Evolutionary conservation across 2,888 invertebrate species (phyloP).

Genomic region (Cheilosia vulpina): DNA sequence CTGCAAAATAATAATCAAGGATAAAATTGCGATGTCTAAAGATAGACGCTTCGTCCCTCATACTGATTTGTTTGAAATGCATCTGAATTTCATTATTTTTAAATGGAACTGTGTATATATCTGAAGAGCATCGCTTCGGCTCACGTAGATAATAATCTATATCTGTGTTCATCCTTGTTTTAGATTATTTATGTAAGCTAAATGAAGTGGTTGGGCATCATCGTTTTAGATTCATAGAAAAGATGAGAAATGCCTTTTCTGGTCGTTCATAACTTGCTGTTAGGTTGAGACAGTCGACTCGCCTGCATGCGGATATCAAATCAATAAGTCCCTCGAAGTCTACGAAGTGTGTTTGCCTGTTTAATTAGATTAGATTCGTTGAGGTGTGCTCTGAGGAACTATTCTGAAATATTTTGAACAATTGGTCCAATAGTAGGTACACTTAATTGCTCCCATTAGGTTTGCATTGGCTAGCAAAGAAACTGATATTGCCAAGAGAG

Average conservation of each 20-base stretch:
- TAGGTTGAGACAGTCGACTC: not conserved
- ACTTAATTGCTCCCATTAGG: too few species aligned
- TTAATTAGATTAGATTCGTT: conserved; percentile 55
- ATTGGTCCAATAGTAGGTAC: not conserved
- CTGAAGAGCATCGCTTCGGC: conserved; percentile 13
- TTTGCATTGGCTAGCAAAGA: too few species aligned
- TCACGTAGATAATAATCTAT: conserved; percentile 41
- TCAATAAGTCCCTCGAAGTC: conserved; percentile 39
- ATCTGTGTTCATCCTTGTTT: conserved; percentile 49
- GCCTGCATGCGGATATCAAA: not conserved
- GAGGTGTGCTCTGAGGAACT: conserved; percentile 9
- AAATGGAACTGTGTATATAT: conserved; percentile 67
- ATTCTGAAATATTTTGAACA: not conserved
- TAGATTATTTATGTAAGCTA: conserved; percentile 67
- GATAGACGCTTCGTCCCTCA: conserved; percentile 41
- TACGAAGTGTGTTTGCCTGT: conserved; percentile 51
- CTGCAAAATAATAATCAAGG: conserved; percentile 72
- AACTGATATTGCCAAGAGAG: too few species aligned
- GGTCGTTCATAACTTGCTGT: not conserved
- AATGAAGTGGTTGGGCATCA: conserved; percentile 70
- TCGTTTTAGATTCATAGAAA: conserved; percentile 56
- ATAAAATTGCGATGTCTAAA: conserved; percentile 71
- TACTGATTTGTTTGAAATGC: conserved; percentile 62
- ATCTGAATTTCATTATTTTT: conserved; percentile 67
- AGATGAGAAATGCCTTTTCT: conserved; percentile 38